Evolutionary conservation across 2,797 vertebrate species (phyloP).

Genomic region (Decapterus maruadsi): DNA sequence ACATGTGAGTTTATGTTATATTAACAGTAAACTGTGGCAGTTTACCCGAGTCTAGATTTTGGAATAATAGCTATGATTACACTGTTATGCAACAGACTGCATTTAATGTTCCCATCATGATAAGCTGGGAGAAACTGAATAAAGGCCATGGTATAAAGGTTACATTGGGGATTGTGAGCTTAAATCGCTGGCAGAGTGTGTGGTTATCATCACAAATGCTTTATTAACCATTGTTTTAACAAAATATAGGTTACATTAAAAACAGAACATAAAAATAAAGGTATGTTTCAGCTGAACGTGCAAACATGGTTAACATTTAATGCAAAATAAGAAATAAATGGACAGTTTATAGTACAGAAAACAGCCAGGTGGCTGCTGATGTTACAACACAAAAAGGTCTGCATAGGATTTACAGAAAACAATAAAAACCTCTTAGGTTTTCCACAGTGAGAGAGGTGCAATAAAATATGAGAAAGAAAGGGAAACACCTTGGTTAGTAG

Average conservation of each 20-base stretch:
- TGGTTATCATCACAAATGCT: conserved; percentile 76
- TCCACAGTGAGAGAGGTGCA: conserved; percentile 49
- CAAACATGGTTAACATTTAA: conserved; percentile 65
- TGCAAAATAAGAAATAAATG: conserved; percentile 33
- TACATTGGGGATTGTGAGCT: background rate
- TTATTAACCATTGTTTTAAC: conserved; percentile 80
- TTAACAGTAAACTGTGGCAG: background rate
- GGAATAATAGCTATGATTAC: background rate
- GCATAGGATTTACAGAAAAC: conserved; percentile 74
- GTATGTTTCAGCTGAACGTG: conserved; percentile 68
- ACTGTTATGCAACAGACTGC: background rate
- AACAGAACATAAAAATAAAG: conserved; percentile 69
- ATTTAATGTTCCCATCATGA: conserved; percentile 1
- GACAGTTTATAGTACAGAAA: conserved; percentile 50
- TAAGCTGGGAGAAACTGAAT: background rate
- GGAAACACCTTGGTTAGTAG: conserved; percentile 51
- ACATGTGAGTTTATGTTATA: background rate
- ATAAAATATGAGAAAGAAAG: conserved; percentile 36
- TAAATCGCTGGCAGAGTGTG: conserved; percentile 16
- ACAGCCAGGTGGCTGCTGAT: conserved; percentile 46
- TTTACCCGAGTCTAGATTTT: background rate
- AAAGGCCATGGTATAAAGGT: background rate
- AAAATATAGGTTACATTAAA: conserved; percentile 79
- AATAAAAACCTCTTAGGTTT: conserved; percentile 27
- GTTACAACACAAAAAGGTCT: conserved; percentile 57